Evolutionary conservation across 2,888 invertebrate genomes (phyloP).

Genomic region (Netelia fuscicornis): DNA sequence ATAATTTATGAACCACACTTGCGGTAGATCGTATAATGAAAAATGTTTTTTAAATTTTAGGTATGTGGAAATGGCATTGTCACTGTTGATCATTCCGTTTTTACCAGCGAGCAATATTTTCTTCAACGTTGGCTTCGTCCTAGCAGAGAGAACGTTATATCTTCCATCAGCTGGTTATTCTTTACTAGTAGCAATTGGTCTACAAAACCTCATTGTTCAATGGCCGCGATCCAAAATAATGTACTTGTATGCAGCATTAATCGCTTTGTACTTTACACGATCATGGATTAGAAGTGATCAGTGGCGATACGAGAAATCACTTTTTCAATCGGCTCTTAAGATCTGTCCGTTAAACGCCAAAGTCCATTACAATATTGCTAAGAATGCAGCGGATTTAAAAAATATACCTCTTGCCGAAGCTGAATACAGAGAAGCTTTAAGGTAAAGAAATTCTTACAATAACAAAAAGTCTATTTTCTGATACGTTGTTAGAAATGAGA

Average conservation of each 20-base stretch:
- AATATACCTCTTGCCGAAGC: slow-evolving; percentile 89
- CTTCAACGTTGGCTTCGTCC: slow-evolving; percentile 95
- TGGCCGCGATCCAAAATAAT: slow-evolving; percentile 70
- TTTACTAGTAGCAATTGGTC: slow-evolving; percentile 89
- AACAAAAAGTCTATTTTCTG: slow-evolving; percentile 30
- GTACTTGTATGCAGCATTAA: slow-evolving; percentile 75
- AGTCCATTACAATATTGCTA: slow-evolving; percentile 96
- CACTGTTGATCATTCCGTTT: slow-evolving; percentile 90
- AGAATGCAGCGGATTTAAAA: slow-evolving; percentile 92
- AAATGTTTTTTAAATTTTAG: slow-evolving; percentile 82
- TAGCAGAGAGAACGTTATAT: slow-evolving; percentile 95
- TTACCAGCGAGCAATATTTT: slow-evolving; percentile 94
- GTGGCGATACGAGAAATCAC: slow-evolving; percentile 92
- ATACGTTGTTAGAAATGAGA: not conserved
- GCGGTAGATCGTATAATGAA: slow-evolving; percentile 72
- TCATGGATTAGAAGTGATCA: slow-evolving; percentile 88
- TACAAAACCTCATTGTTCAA: slow-evolving; percentile 83
- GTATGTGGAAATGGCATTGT: slow-evolving; percentile 86
- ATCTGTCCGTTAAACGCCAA: slow-evolving; percentile 98
- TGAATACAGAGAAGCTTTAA: slow-evolving; percentile 92
- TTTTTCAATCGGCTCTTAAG: slow-evolving; percentile 92
- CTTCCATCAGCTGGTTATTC: slow-evolving; percentile 94
- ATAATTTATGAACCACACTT: slow-evolving; percentile 34
- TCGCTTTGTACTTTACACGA: slow-evolving; percentile 80
- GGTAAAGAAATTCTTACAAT: slow-evolving; percentile 84